Evolutionary conservation across 2,888 invertebrate genomes (phyloP).

Genomic region (Pyrrhosoma nymphula): DNA sequence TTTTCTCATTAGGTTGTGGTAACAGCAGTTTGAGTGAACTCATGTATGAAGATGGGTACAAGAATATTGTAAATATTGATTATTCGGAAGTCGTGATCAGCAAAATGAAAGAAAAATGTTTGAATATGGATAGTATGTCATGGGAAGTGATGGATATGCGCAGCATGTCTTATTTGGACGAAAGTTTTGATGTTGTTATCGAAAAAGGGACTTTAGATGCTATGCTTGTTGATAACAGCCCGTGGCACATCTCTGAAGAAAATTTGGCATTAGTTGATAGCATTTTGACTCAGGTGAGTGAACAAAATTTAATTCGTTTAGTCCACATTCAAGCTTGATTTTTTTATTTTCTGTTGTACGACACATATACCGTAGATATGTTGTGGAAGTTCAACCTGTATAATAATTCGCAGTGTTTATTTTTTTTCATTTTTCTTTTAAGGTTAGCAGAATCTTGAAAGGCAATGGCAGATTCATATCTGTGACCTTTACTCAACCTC

Average conservation of each 20-base stretch:
- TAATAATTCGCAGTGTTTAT: not conserved
- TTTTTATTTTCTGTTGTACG: not conserved
- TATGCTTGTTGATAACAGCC: conserved; percentile 77
- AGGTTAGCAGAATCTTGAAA: conserved; percentile 74
- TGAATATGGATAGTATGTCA: conserved; percentile 75
- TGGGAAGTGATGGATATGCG: conserved; percentile 78
- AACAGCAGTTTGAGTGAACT: conserved; percentile 77
- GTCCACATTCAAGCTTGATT: not conserved
- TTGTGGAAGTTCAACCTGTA: not conserved
- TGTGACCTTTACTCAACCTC: conserved; percentile 78
- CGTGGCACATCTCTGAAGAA: conserved; percentile 75
- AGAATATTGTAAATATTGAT: conserved; percentile 77
- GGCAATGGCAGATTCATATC: conserved; percentile 76
- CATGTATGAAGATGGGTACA: conserved; percentile 77
- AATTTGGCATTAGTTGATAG: conserved; percentile 73
- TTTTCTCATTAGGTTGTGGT: conserved; percentile 77
- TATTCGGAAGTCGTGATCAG: conserved; percentile 77
- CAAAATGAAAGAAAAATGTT: conserved; percentile 75
- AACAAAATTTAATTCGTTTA: not conserved
- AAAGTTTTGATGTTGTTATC: conserved; percentile 77
- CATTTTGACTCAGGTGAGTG: conserved; percentile 74
- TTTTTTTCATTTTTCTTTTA: conserved; percentile 69
- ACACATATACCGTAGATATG: not conserved
- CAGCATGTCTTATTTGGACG: conserved; percentile 74
- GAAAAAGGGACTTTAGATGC: conserved; percentile 79